A percentile compares a stretch with the other conserved stretches of the same genome.
Conservation (phyloP, 2,888 invertebrate species). For the Callyntrura guangdongensis region DNA sequence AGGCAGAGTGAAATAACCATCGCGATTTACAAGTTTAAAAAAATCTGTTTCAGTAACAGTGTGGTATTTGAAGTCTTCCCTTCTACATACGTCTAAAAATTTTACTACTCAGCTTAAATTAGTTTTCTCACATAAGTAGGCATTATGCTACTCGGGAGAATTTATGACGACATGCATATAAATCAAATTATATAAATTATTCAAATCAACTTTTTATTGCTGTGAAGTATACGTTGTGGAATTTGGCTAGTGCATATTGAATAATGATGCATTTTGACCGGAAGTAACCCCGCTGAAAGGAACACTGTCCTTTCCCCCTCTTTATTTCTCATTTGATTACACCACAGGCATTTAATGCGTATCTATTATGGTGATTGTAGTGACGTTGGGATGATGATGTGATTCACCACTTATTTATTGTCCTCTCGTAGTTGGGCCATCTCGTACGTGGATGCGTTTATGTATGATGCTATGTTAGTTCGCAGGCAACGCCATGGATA, state of each 20-base stretch:
- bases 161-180: not conserved
- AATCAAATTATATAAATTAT: not conserved
- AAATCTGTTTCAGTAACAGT: no score
- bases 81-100: no score
- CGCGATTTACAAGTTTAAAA: no score
- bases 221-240: not conserved
- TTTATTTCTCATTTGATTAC: not conserved
- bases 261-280: slow-evolving; percentile 35
- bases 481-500: no score
- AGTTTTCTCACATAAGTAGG: not conserved
- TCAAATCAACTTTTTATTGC: no score
- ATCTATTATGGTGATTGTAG: not conserved
- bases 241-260: not conserved
- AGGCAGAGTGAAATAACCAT: not conserved
- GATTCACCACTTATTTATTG: not conserved
- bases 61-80: no score
- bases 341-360: not conserved
- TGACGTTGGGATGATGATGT: not conserved
- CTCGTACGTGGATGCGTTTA: no score
- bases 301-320: slow-evolving; percentile 38
- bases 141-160: not conserved
- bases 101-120: no score
- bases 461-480: no score
- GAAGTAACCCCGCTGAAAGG: slow-evolving; percentile 67
- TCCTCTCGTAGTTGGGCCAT: not conserved